Evolutionary conservation across 2,888 invertebrate genomes (phyloP), one percentile per base, ranked within the genome.

Genomic region (Drosophila prolongata): DNA sequence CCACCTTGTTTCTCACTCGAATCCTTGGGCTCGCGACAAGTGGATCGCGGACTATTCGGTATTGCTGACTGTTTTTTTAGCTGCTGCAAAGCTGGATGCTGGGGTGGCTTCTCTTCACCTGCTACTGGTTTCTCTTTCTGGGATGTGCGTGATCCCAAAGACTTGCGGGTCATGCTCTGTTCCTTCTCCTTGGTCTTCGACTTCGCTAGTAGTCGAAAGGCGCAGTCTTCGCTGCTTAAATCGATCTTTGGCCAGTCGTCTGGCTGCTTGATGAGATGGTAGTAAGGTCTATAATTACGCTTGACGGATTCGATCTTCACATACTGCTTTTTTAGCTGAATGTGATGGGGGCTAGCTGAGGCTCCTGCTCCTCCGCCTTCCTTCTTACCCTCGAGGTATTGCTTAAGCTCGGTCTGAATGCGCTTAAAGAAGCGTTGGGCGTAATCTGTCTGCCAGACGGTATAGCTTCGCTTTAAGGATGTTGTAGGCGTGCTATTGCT

Each of bases 401-500:
- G 84, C 44, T 89, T 87, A 4, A 92, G 64, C 66, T 92, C 91
- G 30, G 89, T 87, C 59, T 89, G 89, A 19, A 95, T 94, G 93
- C 95, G 95, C 91, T 95, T 95, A 90, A 96, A 94, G 92, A 94
- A 94, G 91, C 92, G 93, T 92, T 94, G 93, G 89, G 94, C 94
- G 93, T 94, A 93, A 62, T 94, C 93, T 54, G 93, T 92, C 73
- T 93, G 91, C 94, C 94, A 94, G 87, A 94, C 92, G 61, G 93
- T 87, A 92, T 91, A 94, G 90, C 75, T 53, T 42, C 74, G 65
- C 37, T 30, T 72, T 50, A 62, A 62, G 59, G 30, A 40, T 70
- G 71, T 52, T 10, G 67, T 71, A 40, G 67, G 76, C 38, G 72
- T 75, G 61, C 66, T 77, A 56, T 56, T 80, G 59, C 76, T 83